Conservation (phyloP, 2,797 vertebrate species). For the Neopelma chrysocephalum region DNA sequence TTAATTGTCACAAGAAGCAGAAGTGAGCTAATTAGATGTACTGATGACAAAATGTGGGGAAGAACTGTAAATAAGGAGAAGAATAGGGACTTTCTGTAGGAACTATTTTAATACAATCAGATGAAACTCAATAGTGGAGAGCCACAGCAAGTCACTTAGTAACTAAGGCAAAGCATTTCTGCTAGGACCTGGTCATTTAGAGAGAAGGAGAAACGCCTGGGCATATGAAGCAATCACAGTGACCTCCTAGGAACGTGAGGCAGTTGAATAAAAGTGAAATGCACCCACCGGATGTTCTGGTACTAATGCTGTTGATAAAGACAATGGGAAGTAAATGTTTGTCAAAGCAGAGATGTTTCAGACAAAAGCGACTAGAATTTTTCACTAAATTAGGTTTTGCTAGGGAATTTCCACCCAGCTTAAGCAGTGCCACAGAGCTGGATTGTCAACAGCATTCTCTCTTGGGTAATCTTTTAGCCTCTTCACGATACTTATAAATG, state of each 20-base stretch:
- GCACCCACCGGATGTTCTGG: neutral
- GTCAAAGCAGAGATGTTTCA: neutral
- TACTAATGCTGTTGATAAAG: neutral
- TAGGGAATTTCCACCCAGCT: neutral
- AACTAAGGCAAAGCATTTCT: neutral
- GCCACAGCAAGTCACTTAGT: neutral
- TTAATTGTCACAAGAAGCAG: neutral
- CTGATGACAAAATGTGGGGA: neutral
- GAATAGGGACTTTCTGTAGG: neutral
- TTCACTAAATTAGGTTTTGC: neutral
- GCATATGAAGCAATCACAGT: neutral
- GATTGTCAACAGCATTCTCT: neutral
- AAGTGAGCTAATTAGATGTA: neutral
- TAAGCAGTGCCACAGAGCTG: neutral
- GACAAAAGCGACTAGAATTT: neutral
- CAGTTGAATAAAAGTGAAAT: neutral
- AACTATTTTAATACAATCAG: neutral
- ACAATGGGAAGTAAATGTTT: neutral
- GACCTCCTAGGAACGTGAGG: fast-evolving
- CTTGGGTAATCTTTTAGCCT: neutral
- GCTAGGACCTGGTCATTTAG: neutral
- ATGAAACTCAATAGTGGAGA: neutral
- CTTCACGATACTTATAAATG: neutral
- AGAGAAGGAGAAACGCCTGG: neutral
- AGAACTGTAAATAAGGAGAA: neutral